phyloP scores from a whole-genome alignment of 1,140 invertebrate genomes.

The Bombus picipes region DNA sequence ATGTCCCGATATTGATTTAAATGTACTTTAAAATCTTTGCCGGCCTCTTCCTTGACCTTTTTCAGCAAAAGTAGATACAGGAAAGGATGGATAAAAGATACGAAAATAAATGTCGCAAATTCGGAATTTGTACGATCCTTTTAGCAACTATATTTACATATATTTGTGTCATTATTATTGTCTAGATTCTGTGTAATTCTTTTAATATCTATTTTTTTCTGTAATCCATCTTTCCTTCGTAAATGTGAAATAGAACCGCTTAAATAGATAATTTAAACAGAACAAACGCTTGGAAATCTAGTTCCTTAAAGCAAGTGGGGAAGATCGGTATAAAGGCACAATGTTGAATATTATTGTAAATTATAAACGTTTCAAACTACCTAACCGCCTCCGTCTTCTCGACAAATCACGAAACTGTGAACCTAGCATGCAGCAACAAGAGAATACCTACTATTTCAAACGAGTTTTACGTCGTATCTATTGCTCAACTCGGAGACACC shows the following conservation, averaged over 20 bases:
- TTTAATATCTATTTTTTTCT: too few species aligned
- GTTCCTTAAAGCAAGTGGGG: too few species aligned
- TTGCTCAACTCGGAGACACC: neutral
- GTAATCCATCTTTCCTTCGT: too few species aligned
- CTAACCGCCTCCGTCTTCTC: neutral
- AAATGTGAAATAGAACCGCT: too few species aligned
- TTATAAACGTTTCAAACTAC: neutral
- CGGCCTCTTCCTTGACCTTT: neutral
- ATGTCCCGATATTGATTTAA: neutral
- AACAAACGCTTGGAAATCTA: too few species aligned
- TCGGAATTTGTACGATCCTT: too few species aligned
- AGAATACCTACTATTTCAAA: neutral
- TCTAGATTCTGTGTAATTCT: too few species aligned
- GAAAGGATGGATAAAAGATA: neutral
- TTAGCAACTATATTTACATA: too few species aligned
- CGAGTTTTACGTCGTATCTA: neutral
- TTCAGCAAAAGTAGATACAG: neutral
- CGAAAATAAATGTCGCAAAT: neutral
- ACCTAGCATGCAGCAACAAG: neutral
- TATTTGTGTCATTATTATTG: too few species aligned
- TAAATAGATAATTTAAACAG: too few species aligned
- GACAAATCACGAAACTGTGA: neutral
- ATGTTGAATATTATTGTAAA: too few species aligned
- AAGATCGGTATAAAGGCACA: too few species aligned
- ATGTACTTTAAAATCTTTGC: neutral